Evolutionary conservation across 2,113 vertebrate genomes (phyloP), one percentile per base, ranked within the genome.

Genomic region (Diphyllodes magnificus): DNA sequence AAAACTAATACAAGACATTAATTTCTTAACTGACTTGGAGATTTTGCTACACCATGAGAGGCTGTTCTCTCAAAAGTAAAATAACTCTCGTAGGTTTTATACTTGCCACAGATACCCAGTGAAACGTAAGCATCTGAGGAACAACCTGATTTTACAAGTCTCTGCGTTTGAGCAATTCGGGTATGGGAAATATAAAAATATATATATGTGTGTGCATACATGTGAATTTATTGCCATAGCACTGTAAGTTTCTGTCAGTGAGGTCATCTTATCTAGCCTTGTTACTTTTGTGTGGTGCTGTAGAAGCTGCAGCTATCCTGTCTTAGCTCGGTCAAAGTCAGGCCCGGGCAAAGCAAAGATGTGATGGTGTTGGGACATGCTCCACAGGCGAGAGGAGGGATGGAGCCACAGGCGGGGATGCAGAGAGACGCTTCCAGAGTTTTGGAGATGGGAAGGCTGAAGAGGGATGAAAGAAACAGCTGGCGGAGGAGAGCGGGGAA

Each of bases 301-400:
- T 18, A 56, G 73, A 51, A 45, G 30, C 59, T 20, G 50, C 10
- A 45, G 22, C 25, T 1, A 0, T 45, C 13, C 70, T 45, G 25
- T 28, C 47, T 71, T 4, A 13, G 23, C 54, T 39, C 15, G 15
- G 15, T n/a, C 17, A 8, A 23, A 25, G 39, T 54, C 23, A 54
- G 69, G n/a, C 30, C 30, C 18, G 50, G 65, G 87, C 40, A 31
- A 47, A 40, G 51, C 60, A 28, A 54, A 63, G n/a, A n/a, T 2
- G 1, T 13, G 35, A 1, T 2, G 22, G 53, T 64, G 4, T 11
- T n/a, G 35, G 51, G 33, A 59, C 17, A 17, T 2, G 16, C 45
- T 72, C 27, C 53, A 30, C 24, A 13, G 56, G 65, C 21, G 22
- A 81, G 11, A 47, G 21, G 21, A 24, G 17, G 22, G 60, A 85